Percentiles rank a stretch among this genome's conserved stretches.
Conservation (phyloP, 2,888 invertebrate species). For the Agonopterix alstromeriana region DNA sequence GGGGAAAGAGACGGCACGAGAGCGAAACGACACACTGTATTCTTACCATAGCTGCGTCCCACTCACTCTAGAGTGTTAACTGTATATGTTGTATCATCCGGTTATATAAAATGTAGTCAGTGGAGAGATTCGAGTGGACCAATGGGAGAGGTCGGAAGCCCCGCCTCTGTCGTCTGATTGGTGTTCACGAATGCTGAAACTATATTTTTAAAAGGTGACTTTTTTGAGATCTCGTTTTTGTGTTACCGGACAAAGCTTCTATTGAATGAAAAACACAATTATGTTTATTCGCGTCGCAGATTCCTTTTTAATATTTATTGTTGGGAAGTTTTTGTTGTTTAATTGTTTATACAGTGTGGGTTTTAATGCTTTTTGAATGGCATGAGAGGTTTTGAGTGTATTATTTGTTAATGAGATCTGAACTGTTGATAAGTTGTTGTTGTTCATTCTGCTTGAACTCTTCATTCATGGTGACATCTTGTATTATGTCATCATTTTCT, state of each 20-base stretch:
- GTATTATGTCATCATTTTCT: not conserved
- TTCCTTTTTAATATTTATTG: conserved; percentile 49
- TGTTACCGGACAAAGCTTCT: conserved; percentile 56
- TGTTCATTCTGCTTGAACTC: not conserved
- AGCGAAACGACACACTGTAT: conserved; percentile 68
- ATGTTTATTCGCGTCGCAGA: conserved; percentile 59
- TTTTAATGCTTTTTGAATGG: conserved; percentile 16
- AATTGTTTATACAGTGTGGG: conserved; percentile 45
- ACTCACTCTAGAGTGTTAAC: conserved; percentile 62
- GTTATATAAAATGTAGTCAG: conserved; percentile 75
- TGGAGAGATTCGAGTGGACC: conserved; percentile 44
- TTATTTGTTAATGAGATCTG: conserved; percentile 39
- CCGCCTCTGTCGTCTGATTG: conserved; percentile 61
- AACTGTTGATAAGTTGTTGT: conserved; percentile 7
- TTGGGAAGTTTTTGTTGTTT: conserved; percentile 40
- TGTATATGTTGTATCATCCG: conserved; percentile 76
- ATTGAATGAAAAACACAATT: conserved; percentile 72
- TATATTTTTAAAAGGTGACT: conserved; percentile 74
- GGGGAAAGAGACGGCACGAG: conserved; percentile 42
- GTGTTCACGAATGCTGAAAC: conserved; percentile 55
- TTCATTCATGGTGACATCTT: not conserved
- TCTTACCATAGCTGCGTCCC: conserved; percentile 46
- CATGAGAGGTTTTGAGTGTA: conserved; percentile 13
- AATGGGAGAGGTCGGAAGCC: conserved; percentile 31
- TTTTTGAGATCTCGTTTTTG: conserved; percentile 68